A percentile compares a stretch with the other conserved stretches of the same genome.
Evolutionary conservation across 2,888 invertebrate genomes (phyloP).

Genomic region (Leucophora obtusa): DNA sequence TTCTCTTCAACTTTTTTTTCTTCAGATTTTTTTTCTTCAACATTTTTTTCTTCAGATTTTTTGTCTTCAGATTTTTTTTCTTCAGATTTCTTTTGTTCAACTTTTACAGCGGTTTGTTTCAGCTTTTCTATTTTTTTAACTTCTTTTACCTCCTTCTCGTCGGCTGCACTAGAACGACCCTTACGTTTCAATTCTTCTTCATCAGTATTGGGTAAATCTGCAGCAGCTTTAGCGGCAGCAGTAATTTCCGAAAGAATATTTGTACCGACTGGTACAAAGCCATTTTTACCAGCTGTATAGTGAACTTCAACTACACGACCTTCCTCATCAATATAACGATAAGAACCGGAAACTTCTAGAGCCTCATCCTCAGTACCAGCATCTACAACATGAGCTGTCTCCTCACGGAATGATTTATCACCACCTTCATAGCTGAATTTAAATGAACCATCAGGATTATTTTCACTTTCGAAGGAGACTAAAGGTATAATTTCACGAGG

Average conservation of each 20-base stretch:
- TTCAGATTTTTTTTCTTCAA: too few relatives aligned
- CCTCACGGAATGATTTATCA: slow-evolving; percentile 72
- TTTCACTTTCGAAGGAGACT: slow-evolving; percentile 69
- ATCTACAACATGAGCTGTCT: slow-evolving; percentile 69
- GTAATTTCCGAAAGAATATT: slow-evolving; percentile 73
- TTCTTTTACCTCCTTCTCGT: slow-evolving; percentile 18
- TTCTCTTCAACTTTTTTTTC: not conserved
- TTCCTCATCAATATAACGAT: slow-evolving; percentile 75
- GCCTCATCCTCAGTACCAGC: slow-evolving; percentile 74
- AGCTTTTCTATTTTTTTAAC: not conserved
- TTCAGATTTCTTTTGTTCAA: not conserved
- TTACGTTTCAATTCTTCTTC: slow-evolving; percentile 46
- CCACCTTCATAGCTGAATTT: slow-evolving; percentile 73
- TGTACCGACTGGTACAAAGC: slow-evolving; percentile 76
- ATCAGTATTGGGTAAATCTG: slow-evolving; percentile 68
- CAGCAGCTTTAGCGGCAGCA: slow-evolving; percentile 72
- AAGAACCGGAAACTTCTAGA: slow-evolving; percentile 73
- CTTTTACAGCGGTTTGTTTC: not conserved
- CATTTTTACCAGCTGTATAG: slow-evolving; percentile 77
- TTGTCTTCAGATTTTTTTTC: slow-evolving; percentile 2
- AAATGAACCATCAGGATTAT: slow-evolving; percentile 74
- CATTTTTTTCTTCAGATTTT: too few relatives aligned
- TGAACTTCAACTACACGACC: slow-evolving; percentile 73
- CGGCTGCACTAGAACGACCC: slow-evolving; percentile 43
- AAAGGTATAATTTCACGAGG: slow-evolving; percentile 68